Percentiles rank a stretch among this genome's conserved stretches.
Conservation (phyloP, 2,888 invertebrate species). For the Steinernema scapterisci region DNA sequence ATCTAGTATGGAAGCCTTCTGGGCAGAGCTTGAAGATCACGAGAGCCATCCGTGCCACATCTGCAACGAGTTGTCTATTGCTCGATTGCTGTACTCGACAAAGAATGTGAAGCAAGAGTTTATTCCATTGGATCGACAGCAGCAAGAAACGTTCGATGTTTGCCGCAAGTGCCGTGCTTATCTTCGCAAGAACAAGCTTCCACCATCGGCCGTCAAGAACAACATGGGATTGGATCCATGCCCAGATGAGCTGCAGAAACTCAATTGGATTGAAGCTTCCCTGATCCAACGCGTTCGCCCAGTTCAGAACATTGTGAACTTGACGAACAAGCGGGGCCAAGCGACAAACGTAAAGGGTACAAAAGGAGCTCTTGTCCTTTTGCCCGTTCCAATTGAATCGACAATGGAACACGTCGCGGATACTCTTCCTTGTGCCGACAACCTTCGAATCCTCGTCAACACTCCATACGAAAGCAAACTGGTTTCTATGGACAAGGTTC, state of each 20-base stretch:
- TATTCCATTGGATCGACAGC: too few species aligned
- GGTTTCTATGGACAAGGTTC: neutral
- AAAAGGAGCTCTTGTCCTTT: neutral
- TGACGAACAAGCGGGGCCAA: neutral
- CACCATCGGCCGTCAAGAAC: neutral
- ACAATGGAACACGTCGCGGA: constrained; percentile 6
- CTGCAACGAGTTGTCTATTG: too few species aligned
- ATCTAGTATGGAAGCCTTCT: too few species aligned
- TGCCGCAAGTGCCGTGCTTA: too few species aligned
- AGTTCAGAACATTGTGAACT: neutral
- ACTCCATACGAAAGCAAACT: neutral
- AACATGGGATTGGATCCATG: neutral
- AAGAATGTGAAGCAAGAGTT: too few species aligned
- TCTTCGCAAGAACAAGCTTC: too few species aligned
- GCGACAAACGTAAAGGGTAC: neutral
- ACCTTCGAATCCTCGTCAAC: neutral
- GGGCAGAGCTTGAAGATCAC: too few species aligned
- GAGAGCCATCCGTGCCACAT: too few species aligned
- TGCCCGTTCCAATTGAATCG: neutral
- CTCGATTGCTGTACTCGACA: too few species aligned
- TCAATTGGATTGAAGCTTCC: neutral
- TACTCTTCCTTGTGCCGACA: neutral
- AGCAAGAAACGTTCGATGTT: too few species aligned
- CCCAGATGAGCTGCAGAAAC: neutral
- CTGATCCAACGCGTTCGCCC: neutral